phyloP scores from a whole-genome alignment of 2,797 vertebrate species.

The Eidolon dupreanum region DNA sequence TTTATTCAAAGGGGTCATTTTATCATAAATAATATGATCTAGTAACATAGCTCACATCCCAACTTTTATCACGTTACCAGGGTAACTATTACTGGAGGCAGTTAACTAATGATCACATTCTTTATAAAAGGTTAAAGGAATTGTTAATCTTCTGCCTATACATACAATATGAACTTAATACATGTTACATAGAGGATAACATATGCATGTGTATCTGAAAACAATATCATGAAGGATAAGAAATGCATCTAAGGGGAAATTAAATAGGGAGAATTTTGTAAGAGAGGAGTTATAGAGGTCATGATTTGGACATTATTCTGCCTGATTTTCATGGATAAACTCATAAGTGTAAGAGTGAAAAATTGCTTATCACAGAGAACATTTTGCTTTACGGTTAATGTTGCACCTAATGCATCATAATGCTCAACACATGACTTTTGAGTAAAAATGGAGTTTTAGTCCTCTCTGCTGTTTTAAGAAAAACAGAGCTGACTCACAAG shows the following conservation, averaged over 20 bases:
- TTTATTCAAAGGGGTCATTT: not conserved
- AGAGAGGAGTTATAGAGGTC: not conserved
- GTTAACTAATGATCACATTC: not conserved
- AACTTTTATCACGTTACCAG: not conserved
- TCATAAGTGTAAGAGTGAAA: not conserved
- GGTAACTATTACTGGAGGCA: not conserved
- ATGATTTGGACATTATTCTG: slow-evolving; percentile 26
- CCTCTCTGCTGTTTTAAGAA: not conserved
- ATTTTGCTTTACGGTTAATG: not conserved
- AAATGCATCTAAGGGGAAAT: slow-evolving; percentile 24
- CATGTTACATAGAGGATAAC: not conserved
- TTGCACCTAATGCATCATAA: not conserved
- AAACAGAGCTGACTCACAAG: not conserved
- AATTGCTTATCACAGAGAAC: not conserved
- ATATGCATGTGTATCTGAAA: not conserved
- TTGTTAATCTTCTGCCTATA: not conserved
- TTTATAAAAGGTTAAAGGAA: not conserved
- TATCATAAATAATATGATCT: not conserved
- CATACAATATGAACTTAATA: not conserved
- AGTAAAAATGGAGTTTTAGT: not conserved
- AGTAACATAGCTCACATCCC: not conserved
- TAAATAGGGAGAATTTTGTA: not conserved
- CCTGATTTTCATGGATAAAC: not conserved
- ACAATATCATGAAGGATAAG: not conserved
- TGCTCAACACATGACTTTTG: not conserved